Evolutionary conservation across 2,888 invertebrate genomes (phyloP), one percentile per base, ranked within the genome.

Genomic region (Acrobeloides nanus): DNA sequence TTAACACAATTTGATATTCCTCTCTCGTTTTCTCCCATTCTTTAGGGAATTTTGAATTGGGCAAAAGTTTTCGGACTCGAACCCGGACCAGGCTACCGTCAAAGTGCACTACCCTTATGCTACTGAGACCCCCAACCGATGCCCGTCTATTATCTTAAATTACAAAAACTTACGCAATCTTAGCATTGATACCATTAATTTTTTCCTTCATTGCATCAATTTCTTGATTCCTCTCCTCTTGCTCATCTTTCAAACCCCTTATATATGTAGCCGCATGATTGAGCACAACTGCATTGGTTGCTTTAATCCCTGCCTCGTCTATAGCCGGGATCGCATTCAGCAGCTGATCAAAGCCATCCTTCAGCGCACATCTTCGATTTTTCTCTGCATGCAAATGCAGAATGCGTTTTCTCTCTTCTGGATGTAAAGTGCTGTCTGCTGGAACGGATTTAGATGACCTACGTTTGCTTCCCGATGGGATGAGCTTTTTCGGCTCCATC

Each of bases 371-470:
- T 37, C 73, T 40, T 17, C 73, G 43, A 48, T 64, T 70, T 46
- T 73, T 73, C 46, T 73, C 73, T 5, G 73, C 72, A 49, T 69
- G 58, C 44, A 74, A 53, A 53, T 73, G 73, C n/a, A 68, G 50
- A 7, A 73, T 62, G 25, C 73, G 46, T 43, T 73, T 73, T 4
- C 73, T 35, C 38, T 73, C 73, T 29, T 62, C 63, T 27, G 70
- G 68, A 48, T 68, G 62, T 12, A 66, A 41, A 1, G 69, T 70
- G 39, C 67, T 67, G 41, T 72, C 71, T 12, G 71, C 69, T 12
- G 55, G 61, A 4, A 38, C 50, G 17, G 29, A 20, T 8, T 27
- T 31, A 8, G 51, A 25, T 21, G 23, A 27, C 2, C 52, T 37
- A 29, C 50, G 39, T 29, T 53, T 49, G 33, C 38, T 54, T 21